Evolutionary conservation across 2,113 vertebrate genomes (phyloP).

Genomic region (Solea solea): DNA sequence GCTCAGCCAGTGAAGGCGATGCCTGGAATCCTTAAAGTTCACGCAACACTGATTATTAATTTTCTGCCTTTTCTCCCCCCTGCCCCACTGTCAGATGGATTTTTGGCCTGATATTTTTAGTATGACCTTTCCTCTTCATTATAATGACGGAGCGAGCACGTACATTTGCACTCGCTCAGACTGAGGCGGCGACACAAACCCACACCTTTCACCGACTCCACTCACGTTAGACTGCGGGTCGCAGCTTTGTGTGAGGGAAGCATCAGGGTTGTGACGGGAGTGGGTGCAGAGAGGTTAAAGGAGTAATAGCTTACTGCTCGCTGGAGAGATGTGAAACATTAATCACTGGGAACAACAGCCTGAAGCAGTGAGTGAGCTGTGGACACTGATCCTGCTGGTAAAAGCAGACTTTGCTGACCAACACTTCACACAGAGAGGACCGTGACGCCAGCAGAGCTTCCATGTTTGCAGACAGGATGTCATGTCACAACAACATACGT

Average conservation of each 20-base stretch:
- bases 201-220: conserved; percentile 41
- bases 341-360: conserved; percentile 37
- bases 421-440: too few species aligned
- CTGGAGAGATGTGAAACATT: conserved; percentile 24
- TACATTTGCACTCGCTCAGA: not conserved
- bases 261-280: not conserved
- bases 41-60: not conserved
- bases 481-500: too few species aligned
- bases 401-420: not conserved
- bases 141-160: conserved; percentile 1
- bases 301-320: conserved; percentile 32
- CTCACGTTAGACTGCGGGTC: conserved; percentile 11
- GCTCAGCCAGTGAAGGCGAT: conserved; percentile 8
- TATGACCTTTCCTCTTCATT: conserved; percentile 34
- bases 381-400: conserved; percentile 2
- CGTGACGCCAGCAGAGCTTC: too few species aligned
- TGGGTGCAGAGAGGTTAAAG: conserved; percentile 22
- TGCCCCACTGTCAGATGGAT: not conserved
- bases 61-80: not conserved
- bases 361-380: conserved; percentile 10
- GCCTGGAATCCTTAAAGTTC: not conserved
- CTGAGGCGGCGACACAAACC: conserved; percentile 12
- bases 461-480: too few species aligned
- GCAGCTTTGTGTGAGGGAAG: not conserved
- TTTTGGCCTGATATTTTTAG: conserved; percentile 38